A percentile compares a stretch with the other conserved stretches of the same genome.
These are phyloP conservation scores for Styela plicata DNA, from an alignment of 23 tunicate species.

Conservation along the genomic window DNA sequence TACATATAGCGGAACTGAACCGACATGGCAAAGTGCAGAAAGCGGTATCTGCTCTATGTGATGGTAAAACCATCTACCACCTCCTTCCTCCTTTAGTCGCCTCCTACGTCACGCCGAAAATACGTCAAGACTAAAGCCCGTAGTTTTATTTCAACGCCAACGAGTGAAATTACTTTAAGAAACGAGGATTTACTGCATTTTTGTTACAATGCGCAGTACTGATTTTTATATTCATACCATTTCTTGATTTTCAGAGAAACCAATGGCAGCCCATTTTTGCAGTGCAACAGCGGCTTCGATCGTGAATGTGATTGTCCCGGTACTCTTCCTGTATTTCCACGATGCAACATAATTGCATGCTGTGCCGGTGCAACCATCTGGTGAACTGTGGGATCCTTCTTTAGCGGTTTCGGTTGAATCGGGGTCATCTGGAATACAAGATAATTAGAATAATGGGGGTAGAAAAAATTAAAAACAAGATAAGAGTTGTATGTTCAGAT, in stretches of 20 bases:
- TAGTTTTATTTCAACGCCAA: too few relatives aligned
- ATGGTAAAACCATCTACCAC: too few relatives aligned
- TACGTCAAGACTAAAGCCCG: too few relatives aligned
- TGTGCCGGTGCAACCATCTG: slow-evolving; percentile 33
- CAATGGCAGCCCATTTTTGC: slow-evolving; percentile 66
- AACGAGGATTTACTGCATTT: too few relatives aligned
- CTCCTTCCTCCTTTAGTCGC: too few relatives aligned
- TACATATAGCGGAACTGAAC: not conserved
- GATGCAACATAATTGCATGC: slow-evolving; percentile 42
- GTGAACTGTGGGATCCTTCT: slow-evolving; percentile 6
- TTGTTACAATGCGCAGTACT: not conserved
- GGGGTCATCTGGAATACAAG: slow-evolving; percentile 48
- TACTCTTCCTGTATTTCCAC: slow-evolving; percentile 40
- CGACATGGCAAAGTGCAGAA: too few relatives aligned
- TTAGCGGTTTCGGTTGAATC: not conserved
- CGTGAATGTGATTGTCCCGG: slow-evolving; percentile 29
- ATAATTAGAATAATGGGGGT: too few relatives aligned
- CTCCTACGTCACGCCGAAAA: too few relatives aligned
- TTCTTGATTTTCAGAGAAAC: slow-evolving; percentile 57
- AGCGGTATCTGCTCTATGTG: too few relatives aligned
- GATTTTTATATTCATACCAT: slow-evolving; percentile 44
- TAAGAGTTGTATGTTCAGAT: too few relatives aligned
- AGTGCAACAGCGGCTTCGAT: slow-evolving; percentile 45
- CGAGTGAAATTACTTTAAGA: too few relatives aligned
- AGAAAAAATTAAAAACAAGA: too few relatives aligned